These are phyloP conservation scores for Hirtodrosophila confusa DNA, from an alignment of 2,888 invertebrate species.

Conservation along the genomic window DNA sequence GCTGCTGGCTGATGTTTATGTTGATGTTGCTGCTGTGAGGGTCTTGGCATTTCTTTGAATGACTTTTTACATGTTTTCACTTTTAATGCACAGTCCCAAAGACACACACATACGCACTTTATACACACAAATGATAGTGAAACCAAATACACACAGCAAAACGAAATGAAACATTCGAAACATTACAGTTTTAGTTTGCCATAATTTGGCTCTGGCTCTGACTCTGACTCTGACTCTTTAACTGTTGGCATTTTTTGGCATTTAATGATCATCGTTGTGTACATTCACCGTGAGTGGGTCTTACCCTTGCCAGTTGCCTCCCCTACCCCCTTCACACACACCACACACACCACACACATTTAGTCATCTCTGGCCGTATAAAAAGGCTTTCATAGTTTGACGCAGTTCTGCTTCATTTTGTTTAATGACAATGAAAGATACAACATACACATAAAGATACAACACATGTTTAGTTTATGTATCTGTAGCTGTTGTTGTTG, in stretches of 20 bases:
- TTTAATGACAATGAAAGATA: conserved; percentile 72
- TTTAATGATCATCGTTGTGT: conserved; percentile 69
- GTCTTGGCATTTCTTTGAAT: conserved; percentile 54
- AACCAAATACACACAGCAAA: conserved; percentile 63
- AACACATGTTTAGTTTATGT: conserved; percentile 46
- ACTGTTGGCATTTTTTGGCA: conserved; percentile 71
- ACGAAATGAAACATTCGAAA: conserved; percentile 70
- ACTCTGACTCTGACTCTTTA: conserved; percentile 58
- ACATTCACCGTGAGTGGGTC: conserved; percentile 51
- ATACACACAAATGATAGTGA: conserved; percentile 52
- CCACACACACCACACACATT: conserved; percentile 18
- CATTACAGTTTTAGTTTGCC: conserved; percentile 75
- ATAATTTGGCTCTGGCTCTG: conserved; percentile 69
- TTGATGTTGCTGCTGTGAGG: conserved; percentile 25
- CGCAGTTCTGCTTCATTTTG: conserved; percentile 79
- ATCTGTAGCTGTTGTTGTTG: neutral
- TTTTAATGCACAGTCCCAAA: conserved; percentile 63
- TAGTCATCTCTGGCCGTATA: conserved; percentile 32
- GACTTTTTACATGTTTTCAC: conserved; percentile 73
- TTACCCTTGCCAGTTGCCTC: neutral
- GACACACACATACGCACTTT: conserved; percentile 16
- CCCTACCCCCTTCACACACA: conserved; percentile 9
- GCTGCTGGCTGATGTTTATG: conserved; percentile 19
- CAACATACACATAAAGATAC: conserved; percentile 31
- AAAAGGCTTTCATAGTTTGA: conserved; percentile 70